Conservation (phyloP, 2,797 vertebrate genomes). For the Holocentrus rufus region DNA sequence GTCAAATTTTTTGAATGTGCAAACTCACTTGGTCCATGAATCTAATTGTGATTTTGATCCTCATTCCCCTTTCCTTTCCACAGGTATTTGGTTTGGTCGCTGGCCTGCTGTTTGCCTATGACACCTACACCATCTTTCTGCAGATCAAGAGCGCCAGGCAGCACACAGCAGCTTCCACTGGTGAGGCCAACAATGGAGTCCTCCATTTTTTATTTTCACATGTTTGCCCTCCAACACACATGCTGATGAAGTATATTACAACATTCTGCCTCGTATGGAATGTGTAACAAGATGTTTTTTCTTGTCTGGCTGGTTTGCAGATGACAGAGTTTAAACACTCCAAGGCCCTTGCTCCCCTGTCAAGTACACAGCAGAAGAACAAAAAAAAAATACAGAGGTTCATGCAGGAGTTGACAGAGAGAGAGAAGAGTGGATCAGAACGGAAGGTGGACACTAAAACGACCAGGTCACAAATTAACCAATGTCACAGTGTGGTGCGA, state of each 20-base stretch:
- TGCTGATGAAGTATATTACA: fast-evolving
- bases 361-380: constrained; percentile 46
- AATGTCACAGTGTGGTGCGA: constrained; percentile 36
- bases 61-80: constrained; percentile 20
- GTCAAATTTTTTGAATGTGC: no score
- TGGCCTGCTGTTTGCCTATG: constrained; percentile 79
- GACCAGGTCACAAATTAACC: constrained; percentile 58
- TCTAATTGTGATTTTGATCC: constrained; percentile 7
- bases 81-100: constrained; percentile 83
- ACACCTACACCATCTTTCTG: constrained; percentile 76
- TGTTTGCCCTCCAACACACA: background rate
- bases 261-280: background rate
- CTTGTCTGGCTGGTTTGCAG: constrained; percentile 57
- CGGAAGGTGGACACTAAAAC: constrained; percentile 54
- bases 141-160: constrained; percentile 66
- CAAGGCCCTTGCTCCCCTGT: constrained; percentile 5
- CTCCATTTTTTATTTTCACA: background rate
- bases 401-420: constrained; percentile 23
- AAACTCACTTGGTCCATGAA: background rate
- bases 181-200: constrained; percentile 52
- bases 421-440: constrained; percentile 26
- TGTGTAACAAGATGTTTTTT: background rate
- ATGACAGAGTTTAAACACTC: constrained; percentile 71
- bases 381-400: constrained; percentile 37
- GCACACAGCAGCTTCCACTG: constrained; percentile 68